Percentiles rank a stretch among this genome's conserved stretches.
Evolutionary conservation across 2,888 invertebrate species (phyloP).

Genomic region (Andricus quercusramuli): DNA sequence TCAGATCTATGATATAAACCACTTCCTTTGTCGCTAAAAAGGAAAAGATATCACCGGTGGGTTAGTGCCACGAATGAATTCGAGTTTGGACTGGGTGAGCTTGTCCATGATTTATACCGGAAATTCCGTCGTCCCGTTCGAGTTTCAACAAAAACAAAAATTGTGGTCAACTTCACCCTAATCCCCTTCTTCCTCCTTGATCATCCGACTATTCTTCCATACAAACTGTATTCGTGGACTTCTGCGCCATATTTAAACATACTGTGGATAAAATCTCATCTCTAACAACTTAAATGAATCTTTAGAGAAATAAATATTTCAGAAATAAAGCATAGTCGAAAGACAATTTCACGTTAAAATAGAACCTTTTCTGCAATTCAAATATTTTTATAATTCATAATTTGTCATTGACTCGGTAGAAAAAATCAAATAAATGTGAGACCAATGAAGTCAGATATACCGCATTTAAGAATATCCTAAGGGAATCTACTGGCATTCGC

Average conservation of each 20-base stretch:
- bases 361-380: too few relatives aligned
- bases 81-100: conserved; percentile 26
- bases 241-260: conserved; percentile 41
- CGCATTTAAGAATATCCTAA: not conserved
- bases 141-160: conserved; percentile 46
- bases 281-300: not conserved
- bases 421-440: not conserved
- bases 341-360: too few relatives aligned
- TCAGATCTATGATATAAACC: conserved; percentile 5
- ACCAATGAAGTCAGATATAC: not conserved
- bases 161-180: conserved; percentile 36
- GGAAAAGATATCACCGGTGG: not conserved
- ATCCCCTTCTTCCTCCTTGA: not conserved
- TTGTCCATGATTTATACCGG: conserved; percentile 48
- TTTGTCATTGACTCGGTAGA: not conserved
- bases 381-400: not conserved
- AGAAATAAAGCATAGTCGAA: too few relatives aligned
- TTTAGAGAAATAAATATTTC: not conserved
- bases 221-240: not conserved
- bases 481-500: conserved; percentile 7
- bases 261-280: conserved; percentile 39
- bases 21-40: conserved; percentile 24
- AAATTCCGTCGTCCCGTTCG: conserved; percentile 42
- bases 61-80: conserved; percentile 25
- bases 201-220: conserved; percentile 2